phyloP scores from a whole-genome alignment of 2,113 vertebrate genomes.

The Cariama cristata region DNA sequence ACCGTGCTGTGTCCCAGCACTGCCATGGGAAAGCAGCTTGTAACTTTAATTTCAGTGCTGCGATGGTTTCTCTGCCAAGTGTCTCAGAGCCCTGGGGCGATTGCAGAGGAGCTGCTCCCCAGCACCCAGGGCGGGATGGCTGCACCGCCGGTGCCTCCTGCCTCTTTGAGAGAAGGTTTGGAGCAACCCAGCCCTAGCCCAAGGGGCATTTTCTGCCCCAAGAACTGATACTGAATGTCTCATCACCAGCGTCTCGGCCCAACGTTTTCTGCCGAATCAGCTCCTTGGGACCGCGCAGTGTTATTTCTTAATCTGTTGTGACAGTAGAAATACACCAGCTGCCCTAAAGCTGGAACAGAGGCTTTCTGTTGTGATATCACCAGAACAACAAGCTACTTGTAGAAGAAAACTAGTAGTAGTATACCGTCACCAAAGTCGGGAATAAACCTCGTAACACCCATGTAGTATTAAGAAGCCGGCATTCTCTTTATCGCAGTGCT shows the following conservation, averaged over 20 bases:
- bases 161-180: not conserved
- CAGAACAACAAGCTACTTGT: too few relatives aligned
- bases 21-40: constrained; percentile 62
- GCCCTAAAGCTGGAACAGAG: not conserved
- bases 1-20: constrained; percentile 11
- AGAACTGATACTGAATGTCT: constrained; percentile 6
- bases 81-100: constrained; percentile 22
- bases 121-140: not conserved
- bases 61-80: constrained; percentile 34
- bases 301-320: constrained; percentile 21
- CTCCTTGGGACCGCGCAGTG: not conserved
- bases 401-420: too few relatives aligned
- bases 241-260: not conserved
- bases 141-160: not conserved
- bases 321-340: not conserved
- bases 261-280: constrained; percentile 22
- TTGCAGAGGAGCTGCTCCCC: constrained; percentile 17
- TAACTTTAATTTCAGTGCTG: constrained; percentile 21
- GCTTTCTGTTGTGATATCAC: not conserved
- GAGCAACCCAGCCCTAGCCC: constrained; percentile 4
- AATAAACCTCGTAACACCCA: too few relatives aligned
- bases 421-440: too few relatives aligned
- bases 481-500: too few relatives aligned
- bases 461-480: too few relatives aligned
- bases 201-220: not conserved